Evolutionary conservation across 2,888 invertebrate species (phyloP), one percentile per base, ranked within the genome.

Genomic region (Agrochola litura): DNA sequence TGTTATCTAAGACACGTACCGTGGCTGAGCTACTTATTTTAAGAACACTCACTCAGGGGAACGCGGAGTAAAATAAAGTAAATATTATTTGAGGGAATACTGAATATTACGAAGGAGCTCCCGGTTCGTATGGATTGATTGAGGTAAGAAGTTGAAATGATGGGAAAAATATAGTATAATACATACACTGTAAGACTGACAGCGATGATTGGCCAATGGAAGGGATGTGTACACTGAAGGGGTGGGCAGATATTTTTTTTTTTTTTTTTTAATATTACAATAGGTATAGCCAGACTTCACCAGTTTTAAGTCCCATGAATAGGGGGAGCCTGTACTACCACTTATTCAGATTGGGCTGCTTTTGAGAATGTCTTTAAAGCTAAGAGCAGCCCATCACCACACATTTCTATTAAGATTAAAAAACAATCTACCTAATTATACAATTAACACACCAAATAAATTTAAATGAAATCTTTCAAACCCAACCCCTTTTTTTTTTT

Each of bases 1-100:
- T 82, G 65, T 60, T 78, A 83, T 83, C 83, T 65, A 8, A 12
- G 73, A 85, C 86, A 82, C 78, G 86, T 85, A 58, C 41, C 69
- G 63, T 25, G 67, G 54, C 37, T 64, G 69, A 61, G 64, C 46
- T 25, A 60, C 69, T 84, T 82, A 84, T 84, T 84, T 71, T 72
- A 76, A 71, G 64, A 74, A 69, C 81, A 81, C 22, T 52, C 71
- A 65, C 81, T 84, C 60, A 19, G 25, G 61, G n/a, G 60, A 66
- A 60, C 56, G 19, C 9, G 1, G 16, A n/a, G 52, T 72, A 54
- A 66, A 74, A 70, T 84, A 67, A 74, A 74, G n/a, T 68, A 66
- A 82, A 79, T 70, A 63, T 70, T 69, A 68, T 58, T 74, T 74
- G 46, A 54, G 8, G 49, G 64, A 71, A 71, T 66, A 70, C 69